These are phyloP conservation scores for Sylvietta virens DNA, from an alignment of 2,113 vertebrate species.

Conservation along the genomic window DNA sequence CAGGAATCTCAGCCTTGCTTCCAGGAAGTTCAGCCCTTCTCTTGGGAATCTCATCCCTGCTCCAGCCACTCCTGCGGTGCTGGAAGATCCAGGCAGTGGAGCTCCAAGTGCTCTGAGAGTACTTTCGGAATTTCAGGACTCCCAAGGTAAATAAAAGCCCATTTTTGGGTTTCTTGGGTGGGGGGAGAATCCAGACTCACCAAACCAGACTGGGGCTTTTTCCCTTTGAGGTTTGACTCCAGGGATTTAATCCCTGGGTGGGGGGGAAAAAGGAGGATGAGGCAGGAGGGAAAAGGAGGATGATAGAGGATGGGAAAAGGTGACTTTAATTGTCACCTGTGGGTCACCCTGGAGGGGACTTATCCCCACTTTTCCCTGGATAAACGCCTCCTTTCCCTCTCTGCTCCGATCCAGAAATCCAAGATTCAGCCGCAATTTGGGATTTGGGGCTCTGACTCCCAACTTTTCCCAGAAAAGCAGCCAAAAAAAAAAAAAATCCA, in stretches of 20 bases:
- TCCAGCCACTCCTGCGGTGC: background rate
- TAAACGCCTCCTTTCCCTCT: background rate
- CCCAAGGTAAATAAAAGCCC: background rate
- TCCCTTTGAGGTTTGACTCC: background rate
- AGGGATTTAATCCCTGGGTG: background rate
- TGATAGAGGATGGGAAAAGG: background rate
- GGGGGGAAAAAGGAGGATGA: background rate
- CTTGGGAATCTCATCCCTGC: background rate
- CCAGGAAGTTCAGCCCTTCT: background rate
- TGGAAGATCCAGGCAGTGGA: background rate
- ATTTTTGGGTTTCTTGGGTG: fast-evolving
- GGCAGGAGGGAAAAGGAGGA: background rate
- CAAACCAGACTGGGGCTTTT: background rate
- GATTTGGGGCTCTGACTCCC: background rate
- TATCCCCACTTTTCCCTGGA: background rate
- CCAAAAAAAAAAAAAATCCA: background rate
- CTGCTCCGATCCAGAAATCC: background rate
- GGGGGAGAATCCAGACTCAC: background rate
- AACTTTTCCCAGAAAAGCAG: background rate
- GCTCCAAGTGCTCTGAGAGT: background rate
- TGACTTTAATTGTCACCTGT: background rate
- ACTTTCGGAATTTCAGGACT: background rate
- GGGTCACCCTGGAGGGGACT: too few species aligned
- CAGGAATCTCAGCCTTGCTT: background rate
- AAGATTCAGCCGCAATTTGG: background rate